Conservation (phyloP, 2,888 invertebrate genomes). For the Ectropis crepuscularia region DNA sequence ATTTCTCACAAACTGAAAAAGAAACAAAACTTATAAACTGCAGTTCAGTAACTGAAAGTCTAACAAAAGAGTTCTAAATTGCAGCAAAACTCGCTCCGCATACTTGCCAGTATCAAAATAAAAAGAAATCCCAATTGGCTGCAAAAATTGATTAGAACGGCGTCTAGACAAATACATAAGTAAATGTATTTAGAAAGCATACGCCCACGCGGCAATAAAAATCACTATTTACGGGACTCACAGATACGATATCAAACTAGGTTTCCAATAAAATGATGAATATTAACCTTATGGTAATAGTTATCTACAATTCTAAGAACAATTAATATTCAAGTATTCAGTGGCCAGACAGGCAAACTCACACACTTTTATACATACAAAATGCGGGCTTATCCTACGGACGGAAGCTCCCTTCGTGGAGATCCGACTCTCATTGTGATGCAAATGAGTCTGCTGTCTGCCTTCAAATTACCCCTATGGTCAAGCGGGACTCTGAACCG, state of each 20-base stretch:
- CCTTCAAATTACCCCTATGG: slow-evolving; percentile 83
- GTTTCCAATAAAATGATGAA: slow-evolving; percentile 39
- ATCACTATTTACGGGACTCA: slow-evolving; percentile 28
- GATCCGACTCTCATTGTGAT: slow-evolving; percentile 80
- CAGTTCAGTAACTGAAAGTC: slow-evolving; percentile 2
- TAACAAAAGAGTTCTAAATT: slow-evolving; percentile 9
- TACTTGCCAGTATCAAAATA: slow-evolving; percentile 38
- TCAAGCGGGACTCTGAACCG: slow-evolving; percentile 78
- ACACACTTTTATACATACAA: slow-evolving; percentile 70
- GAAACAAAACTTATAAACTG: background rate
- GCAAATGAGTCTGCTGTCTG: slow-evolving; percentile 83
- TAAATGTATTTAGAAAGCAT: slow-evolving; percentile 30
- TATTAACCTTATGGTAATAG: slow-evolving; percentile 31
- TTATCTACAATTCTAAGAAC: slow-evolving; percentile 49
- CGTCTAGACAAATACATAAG: slow-evolving; percentile 57
- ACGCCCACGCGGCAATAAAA: slow-evolving; percentile 27
- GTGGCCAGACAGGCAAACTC: slow-evolving; percentile 60
- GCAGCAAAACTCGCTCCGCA: slow-evolving; percentile 13
- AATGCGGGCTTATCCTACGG: slow-evolving; percentile 71
- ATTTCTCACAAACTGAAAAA: too few species aligned
- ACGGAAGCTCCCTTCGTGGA: slow-evolving; percentile 72
- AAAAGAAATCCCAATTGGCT: slow-evolving; percentile 49
- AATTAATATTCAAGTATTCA: slow-evolving; percentile 73
- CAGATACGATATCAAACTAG: slow-evolving; percentile 21
- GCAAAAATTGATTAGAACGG: slow-evolving; percentile 55